These are phyloP conservation scores for Heloderma charlesbogerti DNA, from an alignment of 2,113 vertebrate species.

Conservation along the genomic window DNA sequence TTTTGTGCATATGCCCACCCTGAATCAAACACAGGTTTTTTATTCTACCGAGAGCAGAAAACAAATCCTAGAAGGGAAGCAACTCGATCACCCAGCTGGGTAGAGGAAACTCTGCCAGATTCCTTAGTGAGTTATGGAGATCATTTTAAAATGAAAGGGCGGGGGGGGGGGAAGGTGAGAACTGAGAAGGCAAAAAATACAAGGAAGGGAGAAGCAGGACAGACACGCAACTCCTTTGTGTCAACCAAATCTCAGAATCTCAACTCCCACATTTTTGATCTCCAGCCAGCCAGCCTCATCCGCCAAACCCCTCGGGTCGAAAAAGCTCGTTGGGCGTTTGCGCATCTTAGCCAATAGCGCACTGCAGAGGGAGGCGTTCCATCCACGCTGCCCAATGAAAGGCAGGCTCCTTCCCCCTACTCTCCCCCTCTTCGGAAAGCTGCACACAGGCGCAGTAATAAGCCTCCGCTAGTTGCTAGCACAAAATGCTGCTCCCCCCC, in stretches of 20 bases:
- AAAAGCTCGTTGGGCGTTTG: neutral
- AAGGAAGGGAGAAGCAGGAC: neutral
- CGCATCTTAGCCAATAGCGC: neutral
- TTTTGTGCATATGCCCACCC: no score
- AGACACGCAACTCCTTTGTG: neutral
- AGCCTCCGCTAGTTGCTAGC: neutral
- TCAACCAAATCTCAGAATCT: no score
- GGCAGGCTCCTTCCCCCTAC: no score
- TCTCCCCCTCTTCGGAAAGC: no score
- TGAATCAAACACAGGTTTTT: no score
- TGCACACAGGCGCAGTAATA: neutral
- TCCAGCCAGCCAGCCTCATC: no score
- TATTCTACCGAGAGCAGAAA: no score
- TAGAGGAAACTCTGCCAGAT: no score
- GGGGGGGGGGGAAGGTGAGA: no score
- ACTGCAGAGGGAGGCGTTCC: neutral
- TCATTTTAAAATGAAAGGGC: neutral
- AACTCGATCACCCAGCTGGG: neutral
- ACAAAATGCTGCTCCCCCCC: neutral
- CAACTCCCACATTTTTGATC: no score
- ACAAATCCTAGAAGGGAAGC: neutral
- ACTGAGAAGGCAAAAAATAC: no score
- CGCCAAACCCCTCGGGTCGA: no score
- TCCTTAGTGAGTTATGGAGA: neutral
- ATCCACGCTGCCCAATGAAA: neutral